Conservation (phyloP, 2,797 vertebrate species). For the Diplodus puntazzo region DNA sequence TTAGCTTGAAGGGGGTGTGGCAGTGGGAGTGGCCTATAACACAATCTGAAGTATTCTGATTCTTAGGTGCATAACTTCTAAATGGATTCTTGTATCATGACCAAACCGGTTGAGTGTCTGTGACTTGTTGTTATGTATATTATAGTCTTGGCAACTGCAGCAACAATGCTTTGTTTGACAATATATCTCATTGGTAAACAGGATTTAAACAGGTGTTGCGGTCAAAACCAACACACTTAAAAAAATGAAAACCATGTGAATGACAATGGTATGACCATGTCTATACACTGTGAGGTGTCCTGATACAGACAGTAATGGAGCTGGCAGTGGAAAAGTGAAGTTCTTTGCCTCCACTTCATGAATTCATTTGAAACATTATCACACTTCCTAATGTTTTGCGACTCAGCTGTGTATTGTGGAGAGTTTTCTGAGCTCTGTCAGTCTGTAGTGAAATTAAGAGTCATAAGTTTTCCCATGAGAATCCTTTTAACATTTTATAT, state of each 20-base stretch:
- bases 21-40: too few relatives aligned
- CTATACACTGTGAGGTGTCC: background rate
- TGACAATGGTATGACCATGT: background rate
- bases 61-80: too few relatives aligned
- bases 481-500: background rate
- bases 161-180: background rate
- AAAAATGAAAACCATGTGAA: slow-evolving; percentile 6
- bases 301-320: background rate
- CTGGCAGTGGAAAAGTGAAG: background rate
- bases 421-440: background rate
- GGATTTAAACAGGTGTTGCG: background rate
- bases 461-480: background rate
- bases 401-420: background rate
- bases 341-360: background rate
- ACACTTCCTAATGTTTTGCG: background rate
- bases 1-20: too few relatives aligned
- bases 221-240: background rate
- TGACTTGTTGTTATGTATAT: background rate
- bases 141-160: background rate
- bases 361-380: background rate
- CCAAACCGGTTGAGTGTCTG: too few relatives aligned
- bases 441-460: background rate
- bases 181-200: background rate
- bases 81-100: too few relatives aligned
- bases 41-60: too few relatives aligned